Base-by-base conservation (phyloP, 2,113 vertebrate genomes). In the Cervus canadensis region DNA sequence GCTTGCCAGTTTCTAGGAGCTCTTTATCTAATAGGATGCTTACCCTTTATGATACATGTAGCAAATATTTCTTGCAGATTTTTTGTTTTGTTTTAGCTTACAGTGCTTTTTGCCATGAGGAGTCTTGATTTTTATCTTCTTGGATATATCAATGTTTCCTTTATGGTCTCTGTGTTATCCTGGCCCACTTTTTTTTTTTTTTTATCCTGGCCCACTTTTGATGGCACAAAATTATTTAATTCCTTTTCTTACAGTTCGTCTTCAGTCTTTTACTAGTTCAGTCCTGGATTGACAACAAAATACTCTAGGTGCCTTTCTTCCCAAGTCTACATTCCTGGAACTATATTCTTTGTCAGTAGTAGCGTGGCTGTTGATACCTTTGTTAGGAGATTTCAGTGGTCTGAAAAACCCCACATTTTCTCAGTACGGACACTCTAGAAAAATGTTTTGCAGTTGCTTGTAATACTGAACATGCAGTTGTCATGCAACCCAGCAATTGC, bases 201-300 rank as follows among this genome's bases (percentile, higher is more conserved):
- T 71, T 67, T 2, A n/a, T 62, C 26, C 26, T 56, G 30, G 36
- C 64, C 62, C 13, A 36, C 28, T 86, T 2, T 9, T 52, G 10
- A 33, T 89, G 28, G 48, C 48, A 86, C 59, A 92, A 2, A 92
- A 62, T 71, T 83, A 26, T 62, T 62, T 6, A 71, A 56, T 86
- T 81, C 78, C 52, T 89, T 54, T 84, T 89, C 59, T 88, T 30
- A 33, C 84, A 28, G 56, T 64, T 89, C 33, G 56, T 93, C 30
- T 45, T 96, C 91, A 23, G 78, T 98, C 30, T 97, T 96, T 84
- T 97, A 94, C 88, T 95, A 94, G 50, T 96, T 97, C 60, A 87
- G 0, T 88, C 87, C 78, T 50, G 25, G 28, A 54, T 17, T 57
- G 59, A 91, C 16, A 33, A 14, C 62, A 83, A 43, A 95, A 64